Percentiles rank a stretch among this genome's conserved stretches.
These are phyloP conservation scores for Drosophila sp. DNA, from an alignment of 1,140 invertebrate genomes.

Conservation along the genomic window DNA sequence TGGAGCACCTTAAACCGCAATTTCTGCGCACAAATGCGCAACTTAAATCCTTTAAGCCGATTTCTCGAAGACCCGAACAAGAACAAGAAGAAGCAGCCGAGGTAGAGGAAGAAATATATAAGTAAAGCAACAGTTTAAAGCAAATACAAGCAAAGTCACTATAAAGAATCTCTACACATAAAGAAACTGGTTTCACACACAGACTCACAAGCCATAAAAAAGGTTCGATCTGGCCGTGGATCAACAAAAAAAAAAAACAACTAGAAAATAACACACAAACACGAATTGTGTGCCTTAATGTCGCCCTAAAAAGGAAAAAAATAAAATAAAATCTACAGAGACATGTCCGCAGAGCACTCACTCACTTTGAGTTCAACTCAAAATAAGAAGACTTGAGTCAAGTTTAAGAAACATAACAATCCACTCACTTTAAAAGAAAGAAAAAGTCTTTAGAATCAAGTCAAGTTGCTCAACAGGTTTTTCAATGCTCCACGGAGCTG, in stretches of 20 bases:
- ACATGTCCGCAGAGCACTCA: constrained; percentile 19
- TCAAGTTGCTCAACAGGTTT: constrained; percentile 79
- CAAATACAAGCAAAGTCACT: constrained; percentile 60
- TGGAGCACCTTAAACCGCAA: constrained; percentile 53
- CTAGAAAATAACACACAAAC: constrained; percentile 46
- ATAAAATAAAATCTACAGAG: constrained; percentile 39
- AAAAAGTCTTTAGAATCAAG: constrained; percentile 81
- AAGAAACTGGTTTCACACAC: constrained; percentile 53
- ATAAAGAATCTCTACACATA: constrained; percentile 78
- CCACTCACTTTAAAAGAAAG: constrained; percentile 72
- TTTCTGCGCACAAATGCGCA: constrained; percentile 61
- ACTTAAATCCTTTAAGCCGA: constrained; percentile 73
- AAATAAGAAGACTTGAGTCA: constrained; percentile 14
- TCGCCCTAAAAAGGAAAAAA: constrained; percentile 49
- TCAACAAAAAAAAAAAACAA: constrained; percentile 30
- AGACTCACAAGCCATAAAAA: constrained; percentile 33
- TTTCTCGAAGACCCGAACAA: constrained; percentile 53
- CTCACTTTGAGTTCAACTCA: constrained; percentile 41
- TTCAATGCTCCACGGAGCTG: constrained; percentile 10
- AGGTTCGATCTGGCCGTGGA: constrained; percentile 49
- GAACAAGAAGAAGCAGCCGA: not conserved
- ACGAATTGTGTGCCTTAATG: constrained; percentile 51
- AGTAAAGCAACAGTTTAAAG: constrained; percentile 50
- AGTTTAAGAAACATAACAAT: constrained; percentile 29
- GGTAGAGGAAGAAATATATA: constrained; percentile 17